Evolutionary conservation across 2,797 vertebrate genomes (phyloP), one percentile per base, ranked within the genome.

Genomic region (Spinus olivaceus): DNA sequence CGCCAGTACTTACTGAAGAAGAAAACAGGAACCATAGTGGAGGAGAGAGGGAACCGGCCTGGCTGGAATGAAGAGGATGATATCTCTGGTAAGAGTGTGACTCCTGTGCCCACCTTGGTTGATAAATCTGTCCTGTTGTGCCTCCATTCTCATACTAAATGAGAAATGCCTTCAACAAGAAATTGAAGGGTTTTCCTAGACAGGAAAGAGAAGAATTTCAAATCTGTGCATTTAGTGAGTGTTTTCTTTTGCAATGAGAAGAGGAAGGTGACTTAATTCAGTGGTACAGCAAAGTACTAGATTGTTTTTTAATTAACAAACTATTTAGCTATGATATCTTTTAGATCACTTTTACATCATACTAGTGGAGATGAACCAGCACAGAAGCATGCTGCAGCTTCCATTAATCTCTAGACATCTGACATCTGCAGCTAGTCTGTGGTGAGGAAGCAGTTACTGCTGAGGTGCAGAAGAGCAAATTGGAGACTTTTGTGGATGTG

Each of bases 11-110:
- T 99, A 8, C 61, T 99, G 71, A 99, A 99, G 98, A 99, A 98
- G 97, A 98, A 97, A 67, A 97, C 98, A 10, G 83, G 97, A 80
- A 98, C 98, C 6, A 98, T 98, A 86, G 91, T 98, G 53, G 99
- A 97, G 49, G 99, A 99, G 86, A 97, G 99, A 97, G 98, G 98
- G 88, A 99, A 96, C 95, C 98, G 99, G 51, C 97, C 98, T 90
- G 99, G 98, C 27, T 99, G 98, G 98, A 98, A 99, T 90, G 99
- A 99, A 81, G 99, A 99, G 3, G 99, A 99, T 65, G 99, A 99
- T 96, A 92, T 99, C 95, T 99, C 99, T 95, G 98, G 99, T 99
- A 96, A 91, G 57, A 64, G 97, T 98, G 94, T 67, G 82, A 18
- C n/a, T 5, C 41, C 17, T 70, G 78, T 90, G 63, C n/a, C 64